Base-by-base conservation (phyloP, 1,140 invertebrate species). In the Brachionus rotundiformis region DNA sequence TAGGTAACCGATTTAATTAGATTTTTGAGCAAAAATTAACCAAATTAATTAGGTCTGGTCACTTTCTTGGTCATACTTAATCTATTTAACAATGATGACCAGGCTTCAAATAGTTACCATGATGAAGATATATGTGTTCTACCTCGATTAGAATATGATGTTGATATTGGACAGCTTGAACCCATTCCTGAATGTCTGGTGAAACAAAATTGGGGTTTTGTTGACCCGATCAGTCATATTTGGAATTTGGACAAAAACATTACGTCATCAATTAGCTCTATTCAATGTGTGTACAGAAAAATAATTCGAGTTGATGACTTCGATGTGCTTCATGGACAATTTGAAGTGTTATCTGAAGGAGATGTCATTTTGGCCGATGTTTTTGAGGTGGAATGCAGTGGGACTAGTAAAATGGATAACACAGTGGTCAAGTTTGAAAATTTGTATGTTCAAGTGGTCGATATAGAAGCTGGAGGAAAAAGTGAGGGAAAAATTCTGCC, bases 371-470 rank as follows among this genome's bases (percentile, higher is more conserved):
- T 73, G 11, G 36, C 44, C 25, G 68, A 73, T 44, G 68, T 73
- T 23, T 27, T 73, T 44, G 68, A 73, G 44, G 36, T 73, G 5
- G 23, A 41, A 44, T 73, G 68, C 11, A 29, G 25, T 73, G 68
- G 36, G 11, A 2, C 10, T 13, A 44, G 41, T 11, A 73, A 73
- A 73, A 73, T 10, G n/a, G 16, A 33, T 41, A 73, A 41, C 13
- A 23, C 36, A 39, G n/a, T 19, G 0, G 65, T n/a, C 16, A 36
- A 68, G 2, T 68, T 68, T 68, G 33, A 68, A 13, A 73, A 73
- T 73, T 47, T 73, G 29, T 44, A 44, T 73, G 68, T 73, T 44
- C 68, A 73, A 73, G 16, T 73, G 10, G 25, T 73, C 3, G 68
- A 73, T 27, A 44, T 2, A 25, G 39, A 73, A 25, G 27, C 25